phyloP scores from a whole-genome alignment of 2,888 invertebrate genomes.

The Lasioglossum malachurum region DNA sequence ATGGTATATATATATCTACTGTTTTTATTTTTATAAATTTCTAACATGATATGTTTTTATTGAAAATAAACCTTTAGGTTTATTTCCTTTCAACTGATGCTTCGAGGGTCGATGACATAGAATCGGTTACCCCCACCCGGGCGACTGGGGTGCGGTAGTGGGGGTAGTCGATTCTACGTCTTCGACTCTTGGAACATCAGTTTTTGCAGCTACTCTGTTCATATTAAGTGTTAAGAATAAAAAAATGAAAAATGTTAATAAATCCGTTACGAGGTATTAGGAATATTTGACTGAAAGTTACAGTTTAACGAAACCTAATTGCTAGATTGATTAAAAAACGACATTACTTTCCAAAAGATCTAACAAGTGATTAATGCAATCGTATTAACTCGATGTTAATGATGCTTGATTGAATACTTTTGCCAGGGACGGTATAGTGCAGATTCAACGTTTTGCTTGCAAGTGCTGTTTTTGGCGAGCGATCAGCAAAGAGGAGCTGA shows the following conservation, averaged over 20 bases:
- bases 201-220: not conserved
- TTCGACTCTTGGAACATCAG: too few relatives aligned
- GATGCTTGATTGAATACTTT: conserved; percentile 5
- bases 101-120: too few relatives aligned
- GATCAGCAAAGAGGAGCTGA: not conserved
- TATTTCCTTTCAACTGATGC: too few relatives aligned
- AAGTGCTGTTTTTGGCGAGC: conserved; percentile 6
- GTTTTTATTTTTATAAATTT: not conserved
- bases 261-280: not conserved
- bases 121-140: too few relatives aligned
- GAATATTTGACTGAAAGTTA: not conserved
- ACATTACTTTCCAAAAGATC: not conserved
- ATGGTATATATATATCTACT: too few relatives aligned
- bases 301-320: not conserved
- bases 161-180: too few relatives aligned
- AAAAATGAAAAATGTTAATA: not conserved
- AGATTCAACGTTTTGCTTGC: conserved; percentile 6
- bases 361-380: not conserved
- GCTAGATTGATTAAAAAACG: not conserved
- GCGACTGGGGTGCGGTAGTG: too few relatives aligned
- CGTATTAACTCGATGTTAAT: not conserved
- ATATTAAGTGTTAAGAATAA: not conserved
- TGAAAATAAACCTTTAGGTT: not conserved
- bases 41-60: not conserved
- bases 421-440: conserved; percentile 15